Evolutionary conservation across 2,888 invertebrate species (phyloP), one percentile per base, ranked within the genome.

Genomic region (Scrobipalpa costella): DNA sequence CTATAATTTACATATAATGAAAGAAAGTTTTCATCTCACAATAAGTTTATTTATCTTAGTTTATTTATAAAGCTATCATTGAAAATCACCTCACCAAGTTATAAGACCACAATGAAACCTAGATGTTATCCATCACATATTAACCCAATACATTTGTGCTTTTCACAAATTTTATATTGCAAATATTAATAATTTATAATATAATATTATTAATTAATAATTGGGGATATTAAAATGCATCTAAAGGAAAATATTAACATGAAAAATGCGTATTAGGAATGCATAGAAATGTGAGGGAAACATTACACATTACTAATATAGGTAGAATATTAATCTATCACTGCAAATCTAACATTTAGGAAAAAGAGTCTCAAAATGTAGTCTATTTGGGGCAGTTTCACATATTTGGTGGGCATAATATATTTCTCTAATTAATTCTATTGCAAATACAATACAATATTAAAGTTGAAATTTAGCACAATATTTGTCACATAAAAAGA

Each of bases 41-140:
- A 74, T 78, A 77, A 76, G 72, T 80, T 80, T 80, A 76, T 77
- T 83, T 72, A 68, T 67, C 68, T 77, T 75, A 65, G 69, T 72
- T 73, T 71, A 76, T 68, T 74, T 21, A 77, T 80, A 83, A 79
- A 81, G 76, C 77, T 80, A 79, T 75, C 68, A 73, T 71, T 75
- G 77, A 80, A 79, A 77, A 59, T 59, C 44, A 59, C 59, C 71
- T 69, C 21, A 40, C 58, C 17, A 63, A 59, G 64, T 68, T 65
- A 38, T 61, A 63, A 65, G 57, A 62, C 66, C 64, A 59, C 19
- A 27, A 61, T 61, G 40, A 66, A 65, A 65, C 59, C 60, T 44
- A 34, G 59, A 62, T 34, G 55, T 55, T 55, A 17, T 2, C 21
- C n/a, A 15, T 34, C 17, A 27, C 34, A 34, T 15, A 15, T 27